Evolutionary conservation across 1,140 invertebrate genomes (phyloP).

Genomic region (Diorhabda elongata): DNA sequence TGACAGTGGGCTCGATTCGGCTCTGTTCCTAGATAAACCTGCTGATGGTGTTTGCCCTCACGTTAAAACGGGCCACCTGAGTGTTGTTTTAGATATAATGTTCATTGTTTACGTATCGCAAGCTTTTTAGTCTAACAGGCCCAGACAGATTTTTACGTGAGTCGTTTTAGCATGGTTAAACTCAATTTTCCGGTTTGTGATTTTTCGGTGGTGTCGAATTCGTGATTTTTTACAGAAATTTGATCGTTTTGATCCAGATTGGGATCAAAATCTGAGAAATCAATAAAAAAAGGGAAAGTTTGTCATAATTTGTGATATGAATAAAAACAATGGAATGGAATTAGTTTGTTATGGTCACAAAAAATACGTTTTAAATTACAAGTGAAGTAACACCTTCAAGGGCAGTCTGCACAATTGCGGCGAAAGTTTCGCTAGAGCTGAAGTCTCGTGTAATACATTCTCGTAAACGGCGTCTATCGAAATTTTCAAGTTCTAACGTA

Average conservation of each 20-base stretch:
- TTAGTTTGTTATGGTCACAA: no score
- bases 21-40: constrained; percentile 4
- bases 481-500: no score
- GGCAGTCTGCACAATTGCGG: no score
- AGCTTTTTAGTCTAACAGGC: constrained; percentile 14
- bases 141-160: constrained; percentile 14
- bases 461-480: no score
- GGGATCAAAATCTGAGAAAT: no score
- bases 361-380: no score
- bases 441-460: no score
- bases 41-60: constrained; percentile 14
- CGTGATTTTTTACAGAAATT: constrained; percentile 11
- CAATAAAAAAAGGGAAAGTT: no score
- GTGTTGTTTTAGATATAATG: constrained; percentile 19
- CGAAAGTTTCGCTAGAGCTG: no score
- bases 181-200: constrained; percentile 14
- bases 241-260: not conserved
- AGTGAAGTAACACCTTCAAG: no score
- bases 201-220: constrained; percentile 13
- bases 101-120: constrained; percentile 17
- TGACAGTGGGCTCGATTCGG: not conserved
- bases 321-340: no score
- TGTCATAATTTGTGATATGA: no score
- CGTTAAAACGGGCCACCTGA: constrained; percentile 10
- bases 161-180: constrained; percentile 15